Evolutionary conservation across 2,797 vertebrate genomes (phyloP).

Genomic region (Enteromius anoplus): DNA sequence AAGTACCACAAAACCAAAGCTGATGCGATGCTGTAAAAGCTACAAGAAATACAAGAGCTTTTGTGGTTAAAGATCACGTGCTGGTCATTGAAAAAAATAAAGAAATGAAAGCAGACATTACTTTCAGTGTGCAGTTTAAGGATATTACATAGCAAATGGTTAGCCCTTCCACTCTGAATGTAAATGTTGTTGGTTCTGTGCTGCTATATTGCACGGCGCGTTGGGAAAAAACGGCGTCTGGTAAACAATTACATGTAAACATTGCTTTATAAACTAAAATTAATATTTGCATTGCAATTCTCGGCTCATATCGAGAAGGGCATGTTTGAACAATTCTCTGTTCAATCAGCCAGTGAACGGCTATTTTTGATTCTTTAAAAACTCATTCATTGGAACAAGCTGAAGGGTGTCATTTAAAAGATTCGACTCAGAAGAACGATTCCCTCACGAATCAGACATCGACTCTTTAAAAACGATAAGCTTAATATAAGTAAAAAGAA

Average conservation of each 20-base stretch:
- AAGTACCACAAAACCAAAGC: neutral
- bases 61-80: neutral
- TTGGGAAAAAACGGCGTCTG: neutral
- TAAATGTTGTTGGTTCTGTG: neutral
- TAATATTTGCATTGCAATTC: neutral
- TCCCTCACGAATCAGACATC: neutral
- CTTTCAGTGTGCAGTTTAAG: neutral
- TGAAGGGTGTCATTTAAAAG: too few relatives aligned
- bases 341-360: neutral
- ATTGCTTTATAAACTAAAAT: neutral
- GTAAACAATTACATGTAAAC: neutral
- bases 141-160: neutral
- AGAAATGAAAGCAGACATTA: neutral
- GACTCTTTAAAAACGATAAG: neutral
- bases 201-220: neutral
- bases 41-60: neutral
- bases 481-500: too few relatives aligned
- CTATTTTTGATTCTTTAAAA: neutral
- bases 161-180: neutral
- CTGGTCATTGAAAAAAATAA: neutral
- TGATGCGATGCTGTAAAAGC: neutral
- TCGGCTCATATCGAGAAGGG: neutral
- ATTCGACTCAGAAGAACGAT: neutral
- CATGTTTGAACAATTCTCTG: neutral
- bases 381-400: neutral